These are phyloP conservation scores for Aphyosemion australe DNA, from an alignment of 2,113 vertebrate species.

Conservation along the genomic window DNA sequence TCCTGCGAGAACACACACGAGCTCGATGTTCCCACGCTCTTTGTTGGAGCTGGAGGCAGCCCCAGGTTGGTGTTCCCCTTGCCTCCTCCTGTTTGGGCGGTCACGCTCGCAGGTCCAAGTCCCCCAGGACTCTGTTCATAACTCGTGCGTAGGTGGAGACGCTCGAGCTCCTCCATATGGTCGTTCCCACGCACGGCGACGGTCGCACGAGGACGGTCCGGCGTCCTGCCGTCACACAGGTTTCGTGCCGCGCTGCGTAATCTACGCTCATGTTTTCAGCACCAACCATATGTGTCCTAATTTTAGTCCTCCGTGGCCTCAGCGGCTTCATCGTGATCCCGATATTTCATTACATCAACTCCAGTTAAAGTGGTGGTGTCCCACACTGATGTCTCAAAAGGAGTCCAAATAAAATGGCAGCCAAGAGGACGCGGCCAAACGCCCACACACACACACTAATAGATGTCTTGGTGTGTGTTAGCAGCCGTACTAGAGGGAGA, in stretches of 20 bases:
- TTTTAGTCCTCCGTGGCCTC: conserved; percentile 8
- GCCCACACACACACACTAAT: conserved; percentile 19
- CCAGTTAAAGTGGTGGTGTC: background rate
- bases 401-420: conserved; percentile 15
- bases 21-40: conserved; percentile 33
- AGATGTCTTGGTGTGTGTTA: conserved; percentile 23
- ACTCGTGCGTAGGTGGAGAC: conserved; percentile 17
- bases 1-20: conserved; percentile 3
- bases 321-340: conserved; percentile 6
- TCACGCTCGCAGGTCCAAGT: conserved; percentile 44
- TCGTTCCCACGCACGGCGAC: conserved; percentile 55
- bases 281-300: conserved; percentile 26
- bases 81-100: conserved; percentile 25
- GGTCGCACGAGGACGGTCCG: conserved; percentile 26
- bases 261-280: conserved; percentile 21
- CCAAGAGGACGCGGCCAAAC: conserved; percentile 36
- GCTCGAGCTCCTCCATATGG: conserved; percentile 59
- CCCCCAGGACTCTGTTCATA: conserved; percentile 59
- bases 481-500: conserved; percentile 47
- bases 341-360: background rate
- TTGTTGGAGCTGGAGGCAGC: conserved; percentile 31
- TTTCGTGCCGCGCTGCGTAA: conserved; percentile 4
- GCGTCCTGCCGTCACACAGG: conserved; percentile 35
- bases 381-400: background rate
- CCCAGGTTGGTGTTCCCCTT: conserved; percentile 51